These are phyloP conservation scores for Podocnemis expansa DNA, from an alignment of 2,113 vertebrate species.

Conservation along the genomic window DNA sequence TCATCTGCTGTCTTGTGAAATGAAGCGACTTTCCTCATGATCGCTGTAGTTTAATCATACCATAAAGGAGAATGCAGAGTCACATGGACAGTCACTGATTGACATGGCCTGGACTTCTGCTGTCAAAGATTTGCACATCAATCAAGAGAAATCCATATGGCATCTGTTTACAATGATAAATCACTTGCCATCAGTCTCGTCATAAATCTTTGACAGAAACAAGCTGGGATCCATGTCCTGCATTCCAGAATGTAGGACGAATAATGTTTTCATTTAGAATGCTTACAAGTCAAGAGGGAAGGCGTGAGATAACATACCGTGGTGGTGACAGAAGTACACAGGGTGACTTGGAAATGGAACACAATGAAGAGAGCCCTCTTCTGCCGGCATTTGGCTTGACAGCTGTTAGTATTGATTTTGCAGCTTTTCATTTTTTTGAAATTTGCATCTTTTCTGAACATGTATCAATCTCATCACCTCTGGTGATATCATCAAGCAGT, in stretches of 20 bases:
- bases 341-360: slow-evolving; percentile 10
- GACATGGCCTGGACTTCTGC: slow-evolving; percentile 50
- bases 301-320: slow-evolving; percentile 18
- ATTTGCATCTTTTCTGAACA: slow-evolving; percentile 36
- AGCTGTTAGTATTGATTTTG: slow-evolving; percentile 54
- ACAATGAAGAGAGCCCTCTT: slow-evolving; percentile 14
- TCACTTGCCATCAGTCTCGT: slow-evolving; percentile 35
- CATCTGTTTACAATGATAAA: slow-evolving; percentile 50
- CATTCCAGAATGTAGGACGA: slow-evolving; percentile 19
- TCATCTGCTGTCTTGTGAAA: neutral
- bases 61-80: slow-evolving; percentile 30
- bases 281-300: slow-evolving; percentile 6
- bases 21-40: neutral
- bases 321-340: slow-evolving; percentile 29
- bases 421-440: slow-evolving; percentile 38
- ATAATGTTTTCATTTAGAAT: neutral
- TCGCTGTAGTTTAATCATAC: neutral
- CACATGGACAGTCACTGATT: slow-evolving; percentile 17
- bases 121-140: slow-evolving; percentile 65
- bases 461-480: slow-evolving; percentile 54
- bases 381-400: neutral
- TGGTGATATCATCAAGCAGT: slow-evolving; percentile 54
- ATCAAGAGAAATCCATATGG: slow-evolving; percentile 54
- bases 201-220: slow-evolving; percentile 60
- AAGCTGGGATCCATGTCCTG: slow-evolving; percentile 12